Conservation (phyloP, 2,797 vertebrate species). For the Remorina albescens region DNA sequence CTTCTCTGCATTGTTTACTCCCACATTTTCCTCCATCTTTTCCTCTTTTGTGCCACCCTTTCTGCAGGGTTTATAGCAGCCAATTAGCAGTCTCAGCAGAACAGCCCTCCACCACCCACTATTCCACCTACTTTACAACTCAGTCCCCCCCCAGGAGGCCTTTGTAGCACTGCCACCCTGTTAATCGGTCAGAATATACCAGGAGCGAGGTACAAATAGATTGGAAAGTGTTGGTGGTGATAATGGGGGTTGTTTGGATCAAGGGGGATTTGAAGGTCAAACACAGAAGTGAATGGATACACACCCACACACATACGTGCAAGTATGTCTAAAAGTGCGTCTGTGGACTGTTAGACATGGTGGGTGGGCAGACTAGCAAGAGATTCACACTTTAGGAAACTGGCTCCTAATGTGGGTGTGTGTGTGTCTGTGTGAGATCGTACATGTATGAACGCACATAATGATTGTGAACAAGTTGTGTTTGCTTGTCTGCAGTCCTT, state of each 20-base stretch:
- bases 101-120: slow-evolving; percentile 10
- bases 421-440: slow-evolving; percentile 21
- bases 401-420: slow-evolving; percentile 41
- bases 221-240: slow-evolving; percentile 2
- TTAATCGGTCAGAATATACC: slow-evolving; percentile 61
- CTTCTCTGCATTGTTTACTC: slow-evolving; percentile 20
- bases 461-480: slow-evolving; percentile 17
- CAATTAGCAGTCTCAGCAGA: slow-evolving; percentile 72
- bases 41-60: slow-evolving; percentile 31
- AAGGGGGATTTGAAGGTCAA: slow-evolving; percentile 82
- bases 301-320: neutral
- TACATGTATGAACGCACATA: slow-evolving; percentile 10
- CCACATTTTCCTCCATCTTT: slow-evolving; percentile 10
- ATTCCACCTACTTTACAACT: neutral
- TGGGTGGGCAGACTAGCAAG: slow-evolving; percentile 64
- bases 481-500: slow-evolving; percentile 33
- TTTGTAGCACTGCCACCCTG: slow-evolving; percentile 50
- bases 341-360: slow-evolving; percentile 72
- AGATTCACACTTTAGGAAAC: slow-evolving; percentile 69
- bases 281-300: slow-evolving; percentile 27
- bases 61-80: slow-evolving; percentile 40
- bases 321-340: slow-evolving; percentile 46
- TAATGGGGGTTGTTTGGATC: slow-evolving; percentile 25
- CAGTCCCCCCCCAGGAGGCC: slow-evolving; percentile 51
- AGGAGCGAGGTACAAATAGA: slow-evolving; percentile 43